A percentile compares a stretch with the other conserved stretches of the same genome.
These are phyloP conservation scores for Clarias macrocephalus DNA, from an alignment of 2,113 vertebrate genomes.

Conservation along the genomic window DNA sequence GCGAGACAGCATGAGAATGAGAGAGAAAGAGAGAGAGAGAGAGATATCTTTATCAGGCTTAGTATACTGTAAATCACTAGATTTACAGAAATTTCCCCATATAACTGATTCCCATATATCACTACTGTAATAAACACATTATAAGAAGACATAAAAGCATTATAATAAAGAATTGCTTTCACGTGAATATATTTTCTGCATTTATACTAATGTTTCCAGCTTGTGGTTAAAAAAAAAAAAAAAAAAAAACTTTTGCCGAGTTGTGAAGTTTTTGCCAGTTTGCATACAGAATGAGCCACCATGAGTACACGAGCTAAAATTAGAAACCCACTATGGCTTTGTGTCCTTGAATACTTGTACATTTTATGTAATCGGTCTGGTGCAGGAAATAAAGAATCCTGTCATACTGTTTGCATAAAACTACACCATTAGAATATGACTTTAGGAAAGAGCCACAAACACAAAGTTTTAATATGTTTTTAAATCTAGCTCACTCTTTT, in stretches of 20 bases:
- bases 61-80: slow-evolving; percentile 2
- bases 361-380: slow-evolving; percentile 22
- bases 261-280: slow-evolving; percentile 18
- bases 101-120: slow-evolving; percentile 8
- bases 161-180: slow-evolving; percentile 5
- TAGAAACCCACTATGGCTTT: not conserved
- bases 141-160: slow-evolving; percentile 6
- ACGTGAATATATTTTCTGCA: not conserved
- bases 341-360: slow-evolving; percentile 5
- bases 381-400: slow-evolving; percentile 6
- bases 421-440: not conserved
- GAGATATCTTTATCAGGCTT: not conserved
- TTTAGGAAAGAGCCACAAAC: not conserved
- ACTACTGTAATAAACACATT: slow-evolving; percentile 14
- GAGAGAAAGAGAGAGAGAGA: not conserved
- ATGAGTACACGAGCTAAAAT: slow-evolving; percentile 7
- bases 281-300: slow-evolving; percentile 14
- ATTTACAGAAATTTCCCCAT: no score
- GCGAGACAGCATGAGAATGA: not conserved
- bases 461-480: not conserved
- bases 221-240: not conserved
- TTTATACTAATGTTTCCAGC: slow-evolving; percentile 1
- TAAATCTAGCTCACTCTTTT: not conserved
- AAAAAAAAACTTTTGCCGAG: not conserved
- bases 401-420: not conserved